Percentiles rank a stretch among this genome's conserved stretches.
Conservation (phyloP, 1,140 invertebrate genomes). For the Ceratosolen fusciceps region DNA sequence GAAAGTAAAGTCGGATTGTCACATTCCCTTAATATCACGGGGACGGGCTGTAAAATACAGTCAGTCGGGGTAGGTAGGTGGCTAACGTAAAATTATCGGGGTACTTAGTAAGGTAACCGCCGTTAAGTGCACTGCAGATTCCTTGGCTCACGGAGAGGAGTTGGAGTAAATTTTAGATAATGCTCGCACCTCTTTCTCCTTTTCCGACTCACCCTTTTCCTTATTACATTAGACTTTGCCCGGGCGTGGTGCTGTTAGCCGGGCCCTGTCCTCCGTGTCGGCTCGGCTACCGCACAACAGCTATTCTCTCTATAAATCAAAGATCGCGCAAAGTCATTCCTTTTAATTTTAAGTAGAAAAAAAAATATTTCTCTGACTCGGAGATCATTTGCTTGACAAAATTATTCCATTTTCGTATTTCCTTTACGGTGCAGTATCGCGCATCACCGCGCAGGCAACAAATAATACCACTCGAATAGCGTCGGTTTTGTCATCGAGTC, state of each 20-base stretch:
- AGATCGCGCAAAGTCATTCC: background rate
- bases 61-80: conserved; percentile 11
- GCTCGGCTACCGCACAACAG: background rate
- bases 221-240: conserved; percentile 36
- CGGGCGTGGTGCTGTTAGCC: background rate
- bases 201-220: background rate
- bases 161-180: conserved; percentile 58
- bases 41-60: background rate
- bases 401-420: too few species aligned
- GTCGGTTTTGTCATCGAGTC: too few species aligned
- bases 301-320: background rate
- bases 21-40: conserved; percentile 47
- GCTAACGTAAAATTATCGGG: conserved; percentile 59
- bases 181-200: conserved; percentile 46
- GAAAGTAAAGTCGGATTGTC: conserved; percentile 16
- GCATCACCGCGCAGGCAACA: too few species aligned
- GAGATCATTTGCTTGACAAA: background rate
- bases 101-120: conserved; percentile 58
- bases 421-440: too few species aligned
- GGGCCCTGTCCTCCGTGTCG: background rate
- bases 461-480: too few species aligned
- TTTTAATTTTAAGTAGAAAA: background rate
- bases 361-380: background rate
- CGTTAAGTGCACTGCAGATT: conserved; percentile 57
- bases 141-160: conserved; percentile 29